Evolutionary conservation across 2,797 vertebrate genomes (phyloP), one percentile per base, ranked within the genome.

Genomic region (Decapterus maruadsi): DNA sequence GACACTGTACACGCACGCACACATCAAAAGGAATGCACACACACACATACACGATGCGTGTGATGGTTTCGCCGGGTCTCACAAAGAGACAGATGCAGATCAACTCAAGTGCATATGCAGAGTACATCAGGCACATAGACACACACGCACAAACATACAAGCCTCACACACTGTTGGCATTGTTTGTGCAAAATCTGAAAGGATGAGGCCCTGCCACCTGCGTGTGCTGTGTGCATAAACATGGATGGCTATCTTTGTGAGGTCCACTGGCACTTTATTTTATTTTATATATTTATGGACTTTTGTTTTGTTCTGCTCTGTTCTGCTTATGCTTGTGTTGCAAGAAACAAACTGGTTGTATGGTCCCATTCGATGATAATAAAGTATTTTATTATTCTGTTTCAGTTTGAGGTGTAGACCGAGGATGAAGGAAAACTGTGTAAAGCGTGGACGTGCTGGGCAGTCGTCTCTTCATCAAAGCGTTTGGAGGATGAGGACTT

Each of bases 71-170:
- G 71, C 53, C 14, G 54, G 36, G 31, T 55, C 83, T 71, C 43
- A 76, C 75, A 89, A 76, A 83, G 70, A 81, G 36, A 71, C 72
- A 57, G 61, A 77, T 80, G 77, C 59, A 68, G 68, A 74, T 81
- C 20, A 68, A 67, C 40, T 72, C 17, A 65, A 66, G 38, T 63
- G 14, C 38, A 77, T 22, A 50, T 51, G 53, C 38, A 53, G 12
- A 36, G 36, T 11, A 40, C 46, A 75, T 22, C 40, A 43, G 12
- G 42, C 72, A 66, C 63, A 67, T 45, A n/a, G n/a, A n/a, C n/a
- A n/a, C n/a, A n/a, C 40, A 66, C 46, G 67, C 14, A 56, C n/a
- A 55, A 20, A 43, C 11, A 38, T 55, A 61, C 1, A 45, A 66
- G 36, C 1, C 51, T 45, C 34, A 74, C 63, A 65, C 29, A 51